Evolutionary conservation across 2,113 vertebrate genomes (phyloP).

Genomic region (Hemiprocne comata): DNA sequence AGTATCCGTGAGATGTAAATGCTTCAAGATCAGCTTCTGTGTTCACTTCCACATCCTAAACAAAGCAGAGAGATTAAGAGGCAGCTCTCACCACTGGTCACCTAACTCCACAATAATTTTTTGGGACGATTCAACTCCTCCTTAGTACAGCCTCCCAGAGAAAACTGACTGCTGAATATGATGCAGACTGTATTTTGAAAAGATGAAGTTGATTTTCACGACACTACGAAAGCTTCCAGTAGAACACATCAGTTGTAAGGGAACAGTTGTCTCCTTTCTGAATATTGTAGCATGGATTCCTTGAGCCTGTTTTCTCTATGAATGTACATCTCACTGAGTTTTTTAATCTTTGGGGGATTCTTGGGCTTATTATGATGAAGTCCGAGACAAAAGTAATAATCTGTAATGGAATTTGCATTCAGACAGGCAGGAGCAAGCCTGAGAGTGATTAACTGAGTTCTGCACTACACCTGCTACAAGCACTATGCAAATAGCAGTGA

Average conservation of each 20-base stretch:
- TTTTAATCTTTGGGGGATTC: not conserved
- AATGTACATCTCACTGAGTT: not conserved
- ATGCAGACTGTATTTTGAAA: not conserved
- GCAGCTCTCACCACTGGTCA: not conserved
- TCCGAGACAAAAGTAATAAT: not conserved
- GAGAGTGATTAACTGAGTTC: not conserved
- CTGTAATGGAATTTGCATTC: not conserved
- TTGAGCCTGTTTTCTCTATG: not conserved
- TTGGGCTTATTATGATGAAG: not conserved
- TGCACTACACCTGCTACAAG: not conserved
- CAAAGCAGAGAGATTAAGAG: not conserved
- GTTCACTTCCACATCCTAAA: not conserved
- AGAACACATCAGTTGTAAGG: not conserved
- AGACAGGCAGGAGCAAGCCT: not conserved
- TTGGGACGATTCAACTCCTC: not conserved
- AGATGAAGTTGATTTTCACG: not conserved
- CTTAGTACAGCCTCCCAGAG: not conserved
- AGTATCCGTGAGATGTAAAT: not conserved
- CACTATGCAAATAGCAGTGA: not conserved
- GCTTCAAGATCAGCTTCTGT: not conserved
- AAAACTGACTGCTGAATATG: not conserved
- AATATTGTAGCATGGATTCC: not conserved
- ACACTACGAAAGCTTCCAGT: not conserved
- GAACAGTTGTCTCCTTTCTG: not conserved
- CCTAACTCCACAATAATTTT: not conserved